These are phyloP conservation scores for Heliconius ethilla DNA, from an alignment of 2,888 invertebrate genomes.

Conservation along the genomic window DNA sequence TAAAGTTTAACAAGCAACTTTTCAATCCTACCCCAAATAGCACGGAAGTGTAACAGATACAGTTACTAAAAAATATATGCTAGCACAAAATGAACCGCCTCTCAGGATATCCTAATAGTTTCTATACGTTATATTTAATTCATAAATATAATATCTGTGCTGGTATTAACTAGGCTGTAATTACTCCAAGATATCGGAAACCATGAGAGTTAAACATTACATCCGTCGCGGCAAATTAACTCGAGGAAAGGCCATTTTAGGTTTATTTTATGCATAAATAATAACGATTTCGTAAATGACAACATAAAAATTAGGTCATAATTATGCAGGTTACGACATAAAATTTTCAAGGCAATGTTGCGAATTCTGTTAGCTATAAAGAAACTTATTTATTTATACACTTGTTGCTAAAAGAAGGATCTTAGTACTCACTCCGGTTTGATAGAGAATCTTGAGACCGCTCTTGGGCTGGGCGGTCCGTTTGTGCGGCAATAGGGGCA, in stretches of 20 bases:
- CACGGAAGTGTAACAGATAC: not conserved
- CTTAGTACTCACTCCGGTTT: constrained; percentile 85
- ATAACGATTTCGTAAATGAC: constrained; percentile 43
- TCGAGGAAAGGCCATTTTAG: constrained; percentile 40
- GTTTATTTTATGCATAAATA: constrained; percentile 40
- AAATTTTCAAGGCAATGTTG: constrained; percentile 30
- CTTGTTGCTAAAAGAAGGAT: not conserved
- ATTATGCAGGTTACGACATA: constrained; percentile 36
- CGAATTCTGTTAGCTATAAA: constrained; percentile 25
- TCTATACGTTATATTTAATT: constrained; percentile 33
- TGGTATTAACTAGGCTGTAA: constrained; percentile 27
- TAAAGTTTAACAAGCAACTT: not conserved
- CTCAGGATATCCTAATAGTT: constrained; percentile 33
- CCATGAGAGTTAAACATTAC: constrained; percentile 42
- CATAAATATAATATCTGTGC: constrained; percentile 31
- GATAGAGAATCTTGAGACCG: constrained; percentile 86
- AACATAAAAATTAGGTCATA: constrained; percentile 38
- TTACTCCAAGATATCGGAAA: constrained; percentile 36
- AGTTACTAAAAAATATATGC: constrained; percentile 21
- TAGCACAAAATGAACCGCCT: constrained; percentile 22
- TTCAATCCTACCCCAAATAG: constrained; percentile 1
- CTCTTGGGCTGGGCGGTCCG: constrained; percentile 77
- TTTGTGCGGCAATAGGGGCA: constrained; percentile 74
- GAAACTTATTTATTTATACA: not conserved
- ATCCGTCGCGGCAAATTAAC: constrained; percentile 45